Evolutionary conservation across 1,140 invertebrate species (phyloP).

Genomic region (Heliconius hermathena): DNA sequence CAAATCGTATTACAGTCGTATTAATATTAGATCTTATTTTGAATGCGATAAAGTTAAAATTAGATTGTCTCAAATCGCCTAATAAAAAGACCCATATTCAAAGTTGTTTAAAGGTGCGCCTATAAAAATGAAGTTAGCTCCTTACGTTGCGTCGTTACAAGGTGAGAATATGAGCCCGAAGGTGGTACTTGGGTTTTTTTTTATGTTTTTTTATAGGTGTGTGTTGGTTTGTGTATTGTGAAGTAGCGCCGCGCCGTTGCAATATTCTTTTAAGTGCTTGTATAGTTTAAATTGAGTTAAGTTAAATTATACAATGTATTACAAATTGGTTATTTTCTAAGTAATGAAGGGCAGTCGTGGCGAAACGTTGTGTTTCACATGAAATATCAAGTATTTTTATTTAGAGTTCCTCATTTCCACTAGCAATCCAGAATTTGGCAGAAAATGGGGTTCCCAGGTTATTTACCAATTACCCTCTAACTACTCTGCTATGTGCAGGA

Average conservation of each 20-base stretch:
- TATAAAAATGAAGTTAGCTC: conserved; percentile 79
- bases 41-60: conserved; percentile 38
- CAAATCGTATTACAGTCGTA: conserved; percentile 49
- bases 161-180: conserved; percentile 60
- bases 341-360: too few species aligned
- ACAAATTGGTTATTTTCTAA: too few species aligned
- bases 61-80: conserved; percentile 36
- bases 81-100: conserved; percentile 76
- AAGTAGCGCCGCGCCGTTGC: neutral
- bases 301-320: neutral
- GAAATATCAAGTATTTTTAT: too few species aligned
- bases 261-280: neutral
- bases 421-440: too few species aligned
- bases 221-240: conserved; percentile 10
- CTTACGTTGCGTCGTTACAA: conserved; percentile 71
- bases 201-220: conserved; percentile 38
- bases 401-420: neutral
- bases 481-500: too few species aligned
- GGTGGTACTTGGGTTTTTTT: conserved; percentile 59
- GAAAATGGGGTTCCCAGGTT: too few species aligned
- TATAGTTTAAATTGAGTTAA: neutral
- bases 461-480: too few species aligned
- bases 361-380: too few species aligned
- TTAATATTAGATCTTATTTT: conserved; percentile 44
- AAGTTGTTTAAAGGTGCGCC: conserved; percentile 78